Base-by-base conservation (phyloP, 2,113 vertebrate species). In the Apteryx mantelli region DNA sequence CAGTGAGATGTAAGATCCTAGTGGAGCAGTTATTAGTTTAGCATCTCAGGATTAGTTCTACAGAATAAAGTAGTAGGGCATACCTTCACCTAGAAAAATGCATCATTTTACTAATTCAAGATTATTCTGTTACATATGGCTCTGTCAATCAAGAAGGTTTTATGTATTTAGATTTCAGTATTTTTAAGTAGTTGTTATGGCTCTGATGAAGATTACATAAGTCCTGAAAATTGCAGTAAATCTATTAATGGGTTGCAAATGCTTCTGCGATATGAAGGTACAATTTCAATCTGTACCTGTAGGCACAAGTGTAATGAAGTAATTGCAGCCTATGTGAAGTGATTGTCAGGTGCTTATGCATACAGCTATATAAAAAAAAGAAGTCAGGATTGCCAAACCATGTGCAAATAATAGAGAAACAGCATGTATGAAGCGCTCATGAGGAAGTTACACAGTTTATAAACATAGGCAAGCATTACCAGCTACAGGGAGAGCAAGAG, bases 381-480 rank as follows among this genome's bases (percentile, higher is more conserved):
- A 38, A 3, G 2, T n/a, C 5, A n/a, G 44, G 38, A n/a, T 2
- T 60, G 50, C n/a, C 70, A 36, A 90, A 53, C 6, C 2, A 2
- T 0, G 5, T 5, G 3, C 7, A 19, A 24, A 19, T 9, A 40
- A 70, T 4, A 26, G 8, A 26, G 11, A 46, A 48, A 0, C 19
- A 18, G 6, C 2, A 42, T 2, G 8, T 0, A 16, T 2, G 4
- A 7, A 38, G n/a, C 0, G 0, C 5, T 7, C 36, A 71, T 3
- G 6, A 32, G 1, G 6, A 8, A 56, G 46, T 44, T n/a, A 4
- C 0, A 3, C 0, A 1, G 7, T 28, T 52, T 26, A n/a, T 6
- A 5, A 0, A 11, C 7, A 36, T 1, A 15, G 10, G 5, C 14
- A 66, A 63, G 13, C 3, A 5, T 7, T 36, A 14, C 14, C 12